Evolutionary conservation across 2,888 invertebrate species (phyloP), one percentile per base, ranked within the genome.

Genomic region (Tetanocera ferruginea): DNA sequence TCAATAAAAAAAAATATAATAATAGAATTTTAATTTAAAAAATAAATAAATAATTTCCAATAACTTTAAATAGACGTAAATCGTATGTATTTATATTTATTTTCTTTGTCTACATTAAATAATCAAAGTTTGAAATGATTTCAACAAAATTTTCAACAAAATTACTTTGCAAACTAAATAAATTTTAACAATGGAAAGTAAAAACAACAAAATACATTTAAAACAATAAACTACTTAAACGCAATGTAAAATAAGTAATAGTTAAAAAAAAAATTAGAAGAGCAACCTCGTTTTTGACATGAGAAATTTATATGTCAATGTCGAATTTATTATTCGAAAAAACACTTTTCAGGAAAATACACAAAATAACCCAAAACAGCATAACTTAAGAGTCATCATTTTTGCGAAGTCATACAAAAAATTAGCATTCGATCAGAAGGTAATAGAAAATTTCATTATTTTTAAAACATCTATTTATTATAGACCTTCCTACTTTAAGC

Each of bases 1-100:
- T 78, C 57, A 76, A 77, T 80, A 79, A 78, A 80, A 79, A 78
- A 80, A 73, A 75, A 78, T 78, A 75, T 71, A 57, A 75, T 77
- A 49, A 76, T 64, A 69, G 49, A 57, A 62, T 62, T 73, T 55
- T 69, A 69, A 72, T 76, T 43, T 43, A 67, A 60, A 71, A 34
- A 80, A 78, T 37, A 71, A 78, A 34, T 49, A 43, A 60, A 72
- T 14, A n/a, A 34, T 57, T 75, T 55, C 31, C 70, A 6, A 19
- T 34, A 66, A 66, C 9, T 17, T 37, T 67, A n/a, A 17, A 43
- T n/a, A 17, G 37, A 4, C n/a, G n/a, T 67, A 49, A 37, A 14
- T 37, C 67, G 67, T 66, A 31, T 52, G n/a, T 34, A 14, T 25
- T 66, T 51, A 19, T n/a, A 51, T 34, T 51, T 43, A 34, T 28